Evolutionary conservation across 53 echinoderm and acorn worm species (phyloP).

Genomic region (Astropecten irregularis): DNA sequence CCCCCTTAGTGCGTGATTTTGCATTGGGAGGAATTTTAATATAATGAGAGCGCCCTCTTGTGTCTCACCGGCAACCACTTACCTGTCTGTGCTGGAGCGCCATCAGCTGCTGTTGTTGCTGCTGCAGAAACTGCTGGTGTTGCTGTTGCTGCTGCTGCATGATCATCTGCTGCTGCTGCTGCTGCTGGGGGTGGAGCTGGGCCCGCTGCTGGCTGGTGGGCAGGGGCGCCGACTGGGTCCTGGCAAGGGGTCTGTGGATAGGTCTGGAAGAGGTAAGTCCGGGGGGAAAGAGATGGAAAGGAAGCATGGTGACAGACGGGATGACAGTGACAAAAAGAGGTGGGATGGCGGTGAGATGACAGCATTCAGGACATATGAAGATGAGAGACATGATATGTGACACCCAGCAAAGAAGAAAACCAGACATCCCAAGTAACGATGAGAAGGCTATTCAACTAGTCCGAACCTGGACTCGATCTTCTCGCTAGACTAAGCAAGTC

Average conservation of each 20-base stretch:
- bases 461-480: no score
- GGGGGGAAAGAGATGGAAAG: neutral
- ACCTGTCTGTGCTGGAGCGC: conserved; percentile 54
- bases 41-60: no score
- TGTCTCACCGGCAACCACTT: no score
- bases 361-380: neutral
- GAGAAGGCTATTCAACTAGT: no score
- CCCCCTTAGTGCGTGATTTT: no score
- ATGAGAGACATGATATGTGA: no score
- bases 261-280: conserved; percentile 48
- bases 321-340: no score
- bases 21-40: no score
- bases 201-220: conserved; percentile 85
- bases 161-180: conserved; percentile 50
- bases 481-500: no score
- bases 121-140: conserved; percentile 72
- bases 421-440: no score
- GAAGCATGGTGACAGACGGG: neutral
- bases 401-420: no score
- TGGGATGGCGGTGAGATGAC: neutral
- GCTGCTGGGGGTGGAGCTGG: conserved; percentile 55
- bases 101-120: conserved; percentile 77
- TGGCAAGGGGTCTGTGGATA: conserved; percentile 86
- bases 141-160: conserved; percentile 61
- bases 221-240: conserved; percentile 95